Evolutionary conservation across 2,797 vertebrate genomes (phyloP).

Genomic region (Microctenopoma lineatum): DNA sequence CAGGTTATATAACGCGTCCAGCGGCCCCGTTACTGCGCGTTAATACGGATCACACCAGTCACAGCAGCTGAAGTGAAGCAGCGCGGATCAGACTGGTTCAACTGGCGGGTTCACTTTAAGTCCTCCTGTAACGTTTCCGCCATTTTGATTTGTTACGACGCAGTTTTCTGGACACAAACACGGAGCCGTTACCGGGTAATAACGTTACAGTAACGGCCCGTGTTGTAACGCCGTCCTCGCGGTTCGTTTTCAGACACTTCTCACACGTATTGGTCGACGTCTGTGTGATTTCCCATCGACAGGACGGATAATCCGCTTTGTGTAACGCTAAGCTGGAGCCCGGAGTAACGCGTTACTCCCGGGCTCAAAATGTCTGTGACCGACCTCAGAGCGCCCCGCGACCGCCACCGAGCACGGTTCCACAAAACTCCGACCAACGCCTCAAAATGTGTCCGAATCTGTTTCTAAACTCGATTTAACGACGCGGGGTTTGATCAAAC

Average conservation of each 20-base stretch:
- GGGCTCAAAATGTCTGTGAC: slow-evolving; percentile 39
- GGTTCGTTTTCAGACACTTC: fast-evolving
- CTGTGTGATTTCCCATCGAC: not conserved
- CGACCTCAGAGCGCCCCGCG: slow-evolving; percentile 35
- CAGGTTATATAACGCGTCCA: slow-evolving; percentile 51
- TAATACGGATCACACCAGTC: too few relatives aligned
- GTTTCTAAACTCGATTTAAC: fast-evolving
- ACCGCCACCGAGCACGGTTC: slow-evolving; percentile 10
- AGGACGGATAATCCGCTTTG: slow-evolving; percentile 49
- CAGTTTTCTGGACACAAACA: not conserved
- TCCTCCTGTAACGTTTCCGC: slow-evolving; percentile 21
- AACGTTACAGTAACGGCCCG: slow-evolving; percentile 2
- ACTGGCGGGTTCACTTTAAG: too few relatives aligned
- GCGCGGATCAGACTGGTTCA: too few relatives aligned
- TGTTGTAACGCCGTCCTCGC: fast-evolving
- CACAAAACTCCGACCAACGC: not conserved
- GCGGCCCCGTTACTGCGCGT: not conserved
- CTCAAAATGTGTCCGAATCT: not conserved
- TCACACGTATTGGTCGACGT: not conserved
- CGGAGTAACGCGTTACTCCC: slow-evolving; percentile 50
- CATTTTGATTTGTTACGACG: slow-evolving; percentile 38
- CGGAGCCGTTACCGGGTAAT: not conserved
- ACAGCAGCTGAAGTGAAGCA: too few relatives aligned
- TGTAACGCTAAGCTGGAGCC: slow-evolving; percentile 26
- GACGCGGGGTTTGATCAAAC: fast-evolving